A percentile compares a stretch with the other conserved stretches of the same genome.
phyloP scores from a whole-genome alignment of 2,888 invertebrate species.

The Drosophila lacicola region DNA sequence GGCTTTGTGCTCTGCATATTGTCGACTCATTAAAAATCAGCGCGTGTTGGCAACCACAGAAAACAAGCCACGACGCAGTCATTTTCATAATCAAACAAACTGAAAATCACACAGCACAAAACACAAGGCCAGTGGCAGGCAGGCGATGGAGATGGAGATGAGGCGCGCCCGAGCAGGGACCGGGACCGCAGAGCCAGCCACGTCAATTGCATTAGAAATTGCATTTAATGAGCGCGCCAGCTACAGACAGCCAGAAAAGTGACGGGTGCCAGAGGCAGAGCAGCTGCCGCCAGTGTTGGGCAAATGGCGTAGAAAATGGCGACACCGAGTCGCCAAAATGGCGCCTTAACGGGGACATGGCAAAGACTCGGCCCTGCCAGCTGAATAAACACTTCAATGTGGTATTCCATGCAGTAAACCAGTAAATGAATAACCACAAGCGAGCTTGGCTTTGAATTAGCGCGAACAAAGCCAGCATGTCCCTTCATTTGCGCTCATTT shows the following conservation, averaged over 20 bases:
- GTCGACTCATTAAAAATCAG: conserved; percentile 70
- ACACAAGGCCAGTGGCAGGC: conserved; percentile 25
- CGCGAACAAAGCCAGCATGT: neutral
- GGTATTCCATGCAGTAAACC: too few species aligned
- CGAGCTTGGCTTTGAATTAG: conserved; percentile 1
- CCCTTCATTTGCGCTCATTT: neutral
- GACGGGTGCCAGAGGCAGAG: conserved; percentile 8
- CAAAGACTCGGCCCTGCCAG: neutral
- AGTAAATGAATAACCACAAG: too few species aligned
- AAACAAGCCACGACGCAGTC: conserved; percentile 37
- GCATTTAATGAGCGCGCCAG: conserved; percentile 68
- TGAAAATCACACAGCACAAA: conserved; percentile 53
- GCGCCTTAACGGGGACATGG: conserved; percentile 24
- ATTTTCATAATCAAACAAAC: conserved; percentile 73
- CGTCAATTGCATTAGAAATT: conserved; percentile 77
- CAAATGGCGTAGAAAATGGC: conserved; percentile 73
- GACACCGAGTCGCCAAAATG: conserved; percentile 62
- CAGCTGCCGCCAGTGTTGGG: conserved; percentile 39
- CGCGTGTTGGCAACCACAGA: conserved; percentile 32
- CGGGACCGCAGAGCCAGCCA: conserved; percentile 45
- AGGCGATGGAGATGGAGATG: neutral
- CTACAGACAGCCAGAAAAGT: conserved; percentile 1
- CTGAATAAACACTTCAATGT: conserved; percentile 14
- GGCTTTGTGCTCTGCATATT: conserved; percentile 43
- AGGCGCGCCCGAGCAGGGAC: conserved; percentile 6